Evolutionary conservation across 2,888 invertebrate species (phyloP).

Genomic region (Tiliacea aurago): DNA sequence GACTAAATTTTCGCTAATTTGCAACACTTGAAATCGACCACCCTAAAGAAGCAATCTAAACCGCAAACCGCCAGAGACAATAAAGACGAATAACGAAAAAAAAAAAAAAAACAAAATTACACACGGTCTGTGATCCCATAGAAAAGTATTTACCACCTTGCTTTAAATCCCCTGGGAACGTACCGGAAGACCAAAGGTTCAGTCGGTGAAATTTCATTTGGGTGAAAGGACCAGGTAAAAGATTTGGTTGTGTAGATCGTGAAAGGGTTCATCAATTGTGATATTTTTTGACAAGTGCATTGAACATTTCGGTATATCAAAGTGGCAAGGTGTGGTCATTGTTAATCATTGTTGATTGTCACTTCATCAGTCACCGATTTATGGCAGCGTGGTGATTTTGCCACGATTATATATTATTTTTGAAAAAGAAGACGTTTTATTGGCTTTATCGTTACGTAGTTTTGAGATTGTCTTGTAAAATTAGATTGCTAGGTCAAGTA

Average conservation of each 20-base stretch:
- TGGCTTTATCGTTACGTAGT: not conserved
- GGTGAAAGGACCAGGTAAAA: slow-evolving; percentile 71
- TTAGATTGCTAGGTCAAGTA: slow-evolving; percentile 4
- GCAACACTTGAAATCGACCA: slow-evolving; percentile 52
- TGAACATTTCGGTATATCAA: slow-evolving; percentile 39
- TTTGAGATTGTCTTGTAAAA: not conserved
- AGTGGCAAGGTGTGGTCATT: slow-evolving; percentile 46
- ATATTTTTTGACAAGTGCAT: slow-evolving; percentile 55
- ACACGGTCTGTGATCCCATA: slow-evolving; percentile 44
- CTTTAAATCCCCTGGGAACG: slow-evolving; percentile 65
- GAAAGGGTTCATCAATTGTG: slow-evolving; percentile 65
- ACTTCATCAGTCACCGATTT: slow-evolving; percentile 25
- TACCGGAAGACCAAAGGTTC: slow-evolving; percentile 3
- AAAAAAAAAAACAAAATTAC: slow-evolving; percentile 47
- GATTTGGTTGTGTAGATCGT: slow-evolving; percentile 15
- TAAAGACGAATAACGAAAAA: slow-evolving; percentile 11
- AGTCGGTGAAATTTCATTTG: slow-evolving; percentile 57
- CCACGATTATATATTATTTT: not conserved
- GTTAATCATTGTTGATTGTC: slow-evolving; percentile 6
- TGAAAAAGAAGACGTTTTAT: not conserved
- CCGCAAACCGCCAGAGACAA: slow-evolving; percentile 57
- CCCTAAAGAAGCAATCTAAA: slow-evolving; percentile 49
- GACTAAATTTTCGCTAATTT: slow-evolving; percentile 44
- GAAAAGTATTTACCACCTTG: slow-evolving; percentile 72
- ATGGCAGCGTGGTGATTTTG: not conserved